Base-by-base conservation (phyloP, 2,113 vertebrate genomes). In the Numenius arquata region DNA sequence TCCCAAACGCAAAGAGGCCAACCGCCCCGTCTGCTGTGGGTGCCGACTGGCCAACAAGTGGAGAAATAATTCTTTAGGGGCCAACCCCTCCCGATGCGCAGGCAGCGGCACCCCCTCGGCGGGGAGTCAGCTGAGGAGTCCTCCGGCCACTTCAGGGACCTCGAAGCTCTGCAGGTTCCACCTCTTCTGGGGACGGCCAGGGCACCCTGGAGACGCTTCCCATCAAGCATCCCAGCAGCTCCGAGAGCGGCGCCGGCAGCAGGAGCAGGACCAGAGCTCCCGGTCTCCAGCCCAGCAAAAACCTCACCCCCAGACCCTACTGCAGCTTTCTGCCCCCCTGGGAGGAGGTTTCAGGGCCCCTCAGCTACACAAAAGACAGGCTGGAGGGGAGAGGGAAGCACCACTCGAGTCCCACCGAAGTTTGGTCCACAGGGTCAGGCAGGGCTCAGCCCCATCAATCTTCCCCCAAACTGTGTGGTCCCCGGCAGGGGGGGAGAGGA, bases 391-490 rank as follows among this genome's bases (percentile, higher is more conserved):
- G 61, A 15, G 38, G 59, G 56, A 75, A 32, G 40, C 2, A 7
- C 12, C 32, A 36, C 12, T 15, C 0, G 5, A 50, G 30, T 40
- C 25, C 58, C 63, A 40, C 30, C 38, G 48, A 26, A 61, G 66
- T 1, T 5, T 2, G 4, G 12, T 9, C 19, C 12, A 12, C 73
- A 74, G 82, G 81, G 87, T 36, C 58, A 82, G 8, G 4, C 15
- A 48, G 65, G 74, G 65, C 95, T 86, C 61, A 95, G 77, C 41
- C 53, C 11, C 94, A 89, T 94, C 96, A 68, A 29, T 94, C 89
- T 83, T 93, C 78, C 91, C 91, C 84, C 71, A 70, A 12, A 86
- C 34, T 17, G 66, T 71, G 95, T 81, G 89, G 73, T 89, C 85
- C 93, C 20, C 1, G 1, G 82, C 3, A 2, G 59, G 72, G 70